Percentiles rank a stretch among this genome's conserved stretches.
These are phyloP conservation scores for Hiodon tergisus DNA, from an alignment of 2,113 vertebrate genomes.

Conservation along the genomic window DNA sequence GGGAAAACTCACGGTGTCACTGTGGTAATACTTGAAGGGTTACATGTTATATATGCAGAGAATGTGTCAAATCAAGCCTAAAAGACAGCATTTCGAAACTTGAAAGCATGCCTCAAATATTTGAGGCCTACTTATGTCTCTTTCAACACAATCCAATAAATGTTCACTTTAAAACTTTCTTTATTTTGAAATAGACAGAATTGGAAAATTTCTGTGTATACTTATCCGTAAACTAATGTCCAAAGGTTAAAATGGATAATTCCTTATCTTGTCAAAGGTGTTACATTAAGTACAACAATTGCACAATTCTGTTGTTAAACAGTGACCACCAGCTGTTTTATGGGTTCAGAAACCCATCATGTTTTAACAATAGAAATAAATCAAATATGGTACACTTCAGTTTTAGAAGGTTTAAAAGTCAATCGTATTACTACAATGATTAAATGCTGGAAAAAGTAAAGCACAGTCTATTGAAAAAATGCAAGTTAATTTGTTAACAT, in stretches of 20 bases:
- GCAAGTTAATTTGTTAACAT: slow-evolving; percentile 57
- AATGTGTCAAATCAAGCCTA: slow-evolving; percentile 10
- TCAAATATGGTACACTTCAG: slow-evolving; percentile 52
- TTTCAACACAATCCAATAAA: slow-evolving; percentile 15
- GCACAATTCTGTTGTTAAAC: slow-evolving; percentile 43
- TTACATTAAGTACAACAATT: slow-evolving; percentile 51
- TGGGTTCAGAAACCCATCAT: slow-evolving; percentile 42
- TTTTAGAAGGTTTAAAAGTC: slow-evolving; percentile 48
- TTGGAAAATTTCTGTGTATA: slow-evolving; percentile 51
- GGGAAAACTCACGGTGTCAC: slow-evolving; percentile 54
- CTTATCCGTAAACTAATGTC: slow-evolving; percentile 59
- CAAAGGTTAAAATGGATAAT: slow-evolving; percentile 64
- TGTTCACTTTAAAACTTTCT: not conserved
- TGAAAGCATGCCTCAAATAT: no score
- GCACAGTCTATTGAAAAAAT: slow-evolving; percentile 58
- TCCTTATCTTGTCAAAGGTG: slow-evolving; percentile 60
- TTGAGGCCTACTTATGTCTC: no score
- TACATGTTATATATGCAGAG: not conserved
- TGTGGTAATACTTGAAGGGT: slow-evolving; percentile 50
- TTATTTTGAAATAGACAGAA: no score
- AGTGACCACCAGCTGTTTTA: slow-evolving; percentile 47
- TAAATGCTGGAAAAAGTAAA: slow-evolving; percentile 60
- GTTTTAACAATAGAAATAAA: slow-evolving; percentile 47
- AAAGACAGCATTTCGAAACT: not conserved
- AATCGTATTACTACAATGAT: slow-evolving; percentile 52